Percentiles rank a stretch among this genome's conserved stretches.
Conservation (phyloP, 1,140 invertebrate species). For the Sitophilus oryzae region DNA sequence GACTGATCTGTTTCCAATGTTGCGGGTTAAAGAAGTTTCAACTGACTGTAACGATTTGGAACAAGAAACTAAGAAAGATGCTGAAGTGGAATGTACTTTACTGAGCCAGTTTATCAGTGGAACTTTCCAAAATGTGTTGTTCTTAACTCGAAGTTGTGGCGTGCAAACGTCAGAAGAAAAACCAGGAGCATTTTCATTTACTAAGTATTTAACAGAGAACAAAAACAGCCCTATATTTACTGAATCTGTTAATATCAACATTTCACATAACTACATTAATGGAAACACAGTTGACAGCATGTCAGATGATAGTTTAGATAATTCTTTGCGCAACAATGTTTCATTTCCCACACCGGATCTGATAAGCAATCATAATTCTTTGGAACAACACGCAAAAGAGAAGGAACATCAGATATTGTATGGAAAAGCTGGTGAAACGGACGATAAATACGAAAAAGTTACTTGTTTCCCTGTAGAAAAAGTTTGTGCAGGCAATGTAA, state of each 20-base stretch:
- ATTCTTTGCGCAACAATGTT: slow-evolving; percentile 23
- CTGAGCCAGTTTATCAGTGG: slow-evolving; percentile 30
- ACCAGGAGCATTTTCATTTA: slow-evolving; percentile 30
- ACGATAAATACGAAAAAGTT: slow-evolving; percentile 4
- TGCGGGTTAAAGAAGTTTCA: slow-evolving; percentile 53
- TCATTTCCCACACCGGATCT: slow-evolving; percentile 39
- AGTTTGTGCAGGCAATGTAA: slow-evolving; percentile 5
- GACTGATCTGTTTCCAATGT: slow-evolving; percentile 48
- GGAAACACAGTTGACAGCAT: slow-evolving; percentile 37
- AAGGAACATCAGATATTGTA: slow-evolving; percentile 6
- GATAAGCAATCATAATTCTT: slow-evolving; percentile 41
- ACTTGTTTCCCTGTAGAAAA: slow-evolving; percentile 6
- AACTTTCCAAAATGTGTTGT: slow-evolving; percentile 34
- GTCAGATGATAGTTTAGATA: slow-evolving; percentile 45
- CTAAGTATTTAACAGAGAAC: slow-evolving; percentile 38
- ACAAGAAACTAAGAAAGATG: slow-evolving; percentile 42
- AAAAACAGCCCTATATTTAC: slow-evolving; percentile 37
- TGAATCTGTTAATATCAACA: slow-evolving; percentile 50
- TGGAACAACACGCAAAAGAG: slow-evolving; percentile 29
- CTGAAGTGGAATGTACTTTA: slow-evolving; percentile 39
- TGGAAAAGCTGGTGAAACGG: not conserved
- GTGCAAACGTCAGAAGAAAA: slow-evolving; percentile 34
- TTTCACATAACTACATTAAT: slow-evolving; percentile 46
- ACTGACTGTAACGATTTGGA: slow-evolving; percentile 51
- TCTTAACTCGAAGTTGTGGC: slow-evolving; percentile 43